A percentile compares a stretch with the other conserved stretches of the same genome.
phyloP scores from a whole-genome alignment of 2,113 vertebrate genomes.

The Ariopsis seemanni region DNA sequence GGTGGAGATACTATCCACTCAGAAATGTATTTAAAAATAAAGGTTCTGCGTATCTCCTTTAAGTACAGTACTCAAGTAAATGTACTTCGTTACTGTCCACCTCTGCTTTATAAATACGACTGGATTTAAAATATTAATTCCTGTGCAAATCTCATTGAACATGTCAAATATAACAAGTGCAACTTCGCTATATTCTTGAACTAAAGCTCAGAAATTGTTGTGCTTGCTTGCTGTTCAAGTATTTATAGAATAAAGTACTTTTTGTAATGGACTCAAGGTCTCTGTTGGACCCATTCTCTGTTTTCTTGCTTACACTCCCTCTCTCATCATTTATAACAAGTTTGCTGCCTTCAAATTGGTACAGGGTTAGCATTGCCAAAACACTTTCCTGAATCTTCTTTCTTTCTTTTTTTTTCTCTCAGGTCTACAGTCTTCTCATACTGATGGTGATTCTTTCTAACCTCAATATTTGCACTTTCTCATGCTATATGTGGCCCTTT shows the following conservation, averaged over 20 bases:
- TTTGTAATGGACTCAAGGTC: slow-evolving; percentile 37
- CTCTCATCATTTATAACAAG: neutral
- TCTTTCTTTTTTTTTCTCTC: neutral
- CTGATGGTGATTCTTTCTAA: neutral
- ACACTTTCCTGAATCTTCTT: neutral
- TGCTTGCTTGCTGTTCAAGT: slow-evolving; percentile 12
- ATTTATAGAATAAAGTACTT: slow-evolving; percentile 46
- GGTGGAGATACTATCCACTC: too few species aligned
- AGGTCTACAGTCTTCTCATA: neutral
- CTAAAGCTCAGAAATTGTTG: slow-evolving; percentile 10
- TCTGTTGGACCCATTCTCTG: neutral
- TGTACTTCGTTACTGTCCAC: too few species aligned
- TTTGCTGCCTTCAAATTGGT: neutral
- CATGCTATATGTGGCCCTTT: neutral
- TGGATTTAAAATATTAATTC: neutral
- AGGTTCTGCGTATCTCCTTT: too few species aligned
- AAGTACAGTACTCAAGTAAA: too few species aligned
- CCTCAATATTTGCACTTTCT: neutral
- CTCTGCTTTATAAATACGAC: neutral
- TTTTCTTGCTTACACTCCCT: slow-evolving; percentile 12
- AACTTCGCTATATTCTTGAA: neutral
- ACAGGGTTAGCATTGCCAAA: neutral
- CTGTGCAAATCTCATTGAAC: neutral
- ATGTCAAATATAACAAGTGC: neutral
- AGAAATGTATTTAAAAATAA: too few species aligned